phyloP scores from a whole-genome alignment of 2,797 vertebrate species.

The Chaunax sp. region DNA sequence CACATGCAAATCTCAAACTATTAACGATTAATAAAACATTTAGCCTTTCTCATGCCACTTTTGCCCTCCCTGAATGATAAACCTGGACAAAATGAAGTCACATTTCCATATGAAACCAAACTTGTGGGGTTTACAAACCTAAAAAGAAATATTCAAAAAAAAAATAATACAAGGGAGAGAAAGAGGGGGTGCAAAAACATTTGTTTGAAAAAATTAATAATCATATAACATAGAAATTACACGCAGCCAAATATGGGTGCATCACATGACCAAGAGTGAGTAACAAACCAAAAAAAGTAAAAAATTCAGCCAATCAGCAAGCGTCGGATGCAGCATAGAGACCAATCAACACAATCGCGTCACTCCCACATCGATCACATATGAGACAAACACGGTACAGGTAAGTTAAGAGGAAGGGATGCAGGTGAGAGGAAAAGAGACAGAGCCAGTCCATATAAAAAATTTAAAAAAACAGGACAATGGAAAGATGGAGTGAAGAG shows the following conservation, averaged over 20 bases:
- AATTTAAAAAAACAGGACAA: constrained; percentile 42
- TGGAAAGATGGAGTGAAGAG: constrained; percentile 64
- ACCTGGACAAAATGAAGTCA: constrained; percentile 58
- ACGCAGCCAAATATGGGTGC: constrained; percentile 84
- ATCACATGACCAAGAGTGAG: constrained; percentile 84
- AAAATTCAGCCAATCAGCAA: constrained; percentile 85
- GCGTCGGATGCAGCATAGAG: constrained; percentile 84
- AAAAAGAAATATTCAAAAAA: constrained; percentile 65
- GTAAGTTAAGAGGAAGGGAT: constrained; percentile 68
- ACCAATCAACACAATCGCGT: constrained; percentile 83
- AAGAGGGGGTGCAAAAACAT: constrained; percentile 82
- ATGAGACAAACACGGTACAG: constrained; percentile 73
- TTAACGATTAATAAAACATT: constrained; percentile 65
- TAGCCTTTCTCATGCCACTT: constrained; percentile 55
- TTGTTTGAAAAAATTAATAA: constrained; percentile 77
- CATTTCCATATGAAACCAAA: constrained; percentile 82
- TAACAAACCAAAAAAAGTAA: constrained; percentile 64
- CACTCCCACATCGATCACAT: constrained; percentile 82
- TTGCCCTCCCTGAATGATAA: constrained; percentile 60
- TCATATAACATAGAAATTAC: constrained; percentile 80
- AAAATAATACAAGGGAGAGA: constrained; percentile 68
- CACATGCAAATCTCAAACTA: constrained; percentile 76
- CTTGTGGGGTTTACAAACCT: constrained; percentile 80
- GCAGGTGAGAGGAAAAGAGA: constrained; percentile 75
- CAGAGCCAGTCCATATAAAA: constrained; percentile 79